Evolutionary conservation across 2,113 vertebrate species (phyloP).

Genomic region (Lanius ludovicianus): DNA sequence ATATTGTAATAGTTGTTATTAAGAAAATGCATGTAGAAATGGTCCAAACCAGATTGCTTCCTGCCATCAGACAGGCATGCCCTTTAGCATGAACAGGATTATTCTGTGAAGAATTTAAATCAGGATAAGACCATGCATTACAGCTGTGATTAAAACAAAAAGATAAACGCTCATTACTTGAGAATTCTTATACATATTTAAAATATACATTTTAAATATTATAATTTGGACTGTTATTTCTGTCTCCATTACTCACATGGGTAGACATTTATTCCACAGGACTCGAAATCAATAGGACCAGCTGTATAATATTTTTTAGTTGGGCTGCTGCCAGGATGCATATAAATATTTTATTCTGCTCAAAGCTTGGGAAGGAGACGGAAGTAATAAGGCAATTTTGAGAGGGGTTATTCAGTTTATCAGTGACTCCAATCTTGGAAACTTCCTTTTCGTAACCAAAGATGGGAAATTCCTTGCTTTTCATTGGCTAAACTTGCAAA

Average conservation of each 20-base stretch:
- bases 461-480: slow-evolving; percentile 14
- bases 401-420: slow-evolving; percentile 23
- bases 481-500: not conserved
- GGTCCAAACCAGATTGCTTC: not conserved
- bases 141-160: not conserved
- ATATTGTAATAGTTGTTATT: not conserved
- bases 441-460: slow-evolving; percentile 34
- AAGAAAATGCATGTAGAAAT: not conserved
- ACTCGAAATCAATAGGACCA: not conserved
- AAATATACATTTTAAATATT: not conserved
- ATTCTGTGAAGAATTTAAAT: slow-evolving; percentile 1
- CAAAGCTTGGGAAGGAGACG: slow-evolving; percentile 9
- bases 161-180: not conserved
- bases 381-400: slow-evolving; percentile 38
- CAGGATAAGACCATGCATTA: not conserved
- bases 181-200: not conserved
- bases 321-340: slow-evolving; percentile 7
- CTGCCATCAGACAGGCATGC: not conserved
- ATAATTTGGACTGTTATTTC: not conserved
- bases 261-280: not conserved
- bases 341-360: slow-evolving; percentile 55
- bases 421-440: slow-evolving; percentile 17
- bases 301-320: slow-evolving; percentile 26
- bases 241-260: not conserved
- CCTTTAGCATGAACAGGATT: not conserved